Percentiles rank a stretch among this genome's conserved stretches.
These are phyloP conservation scores for Neolamprologus toae DNA, from an alignment of 2,113 vertebrate species.

Conservation along the genomic window DNA sequence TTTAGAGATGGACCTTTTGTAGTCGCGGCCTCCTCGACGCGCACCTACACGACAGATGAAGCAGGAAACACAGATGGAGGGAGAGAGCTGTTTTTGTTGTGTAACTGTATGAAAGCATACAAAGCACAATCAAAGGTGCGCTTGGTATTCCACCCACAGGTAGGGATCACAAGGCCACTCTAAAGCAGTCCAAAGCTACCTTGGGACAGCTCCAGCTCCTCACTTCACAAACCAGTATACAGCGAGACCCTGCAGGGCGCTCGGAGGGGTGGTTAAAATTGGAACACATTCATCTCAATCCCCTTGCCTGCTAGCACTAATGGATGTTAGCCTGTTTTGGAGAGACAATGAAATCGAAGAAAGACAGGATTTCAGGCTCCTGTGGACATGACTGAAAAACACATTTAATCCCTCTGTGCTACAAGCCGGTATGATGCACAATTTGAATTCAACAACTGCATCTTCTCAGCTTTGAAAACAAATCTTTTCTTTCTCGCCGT, in stretches of 20 bases:
- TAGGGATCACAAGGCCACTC: slow-evolving; percentile 3
- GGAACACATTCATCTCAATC: slow-evolving; percentile 61
- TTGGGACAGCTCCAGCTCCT: slow-evolving; percentile 23
- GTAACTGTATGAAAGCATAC: not conserved
- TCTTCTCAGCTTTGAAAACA: not conserved
- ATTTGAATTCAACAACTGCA: slow-evolving; percentile 9
- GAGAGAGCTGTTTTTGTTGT: not conserved
- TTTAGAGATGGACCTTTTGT: not conserved
- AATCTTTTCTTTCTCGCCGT: not conserved
- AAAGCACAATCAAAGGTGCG: not conserved
- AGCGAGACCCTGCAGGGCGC: slow-evolving; percentile 15
- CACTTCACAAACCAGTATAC: slow-evolving; percentile 10
- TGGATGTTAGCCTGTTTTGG: slow-evolving; percentile 42
- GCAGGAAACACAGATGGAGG: not conserved
- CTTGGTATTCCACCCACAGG: slow-evolving; percentile 30
- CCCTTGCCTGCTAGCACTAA: slow-evolving; percentile 40
- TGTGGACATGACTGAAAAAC: not conserved
- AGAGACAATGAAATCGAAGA: slow-evolving; percentile 42
- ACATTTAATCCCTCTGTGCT: slow-evolving; percentile 14
- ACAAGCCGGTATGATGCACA: not conserved
- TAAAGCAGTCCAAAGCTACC: slow-evolving; percentile 1
- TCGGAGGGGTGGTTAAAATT: slow-evolving; percentile 40
- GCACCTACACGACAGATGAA: not conserved
- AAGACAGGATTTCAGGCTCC: slow-evolving; percentile 18
- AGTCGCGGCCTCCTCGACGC: not conserved